Conservation (phyloP, 2,113 vertebrate genomes). For the Poicephalus meyeri region DNA sequence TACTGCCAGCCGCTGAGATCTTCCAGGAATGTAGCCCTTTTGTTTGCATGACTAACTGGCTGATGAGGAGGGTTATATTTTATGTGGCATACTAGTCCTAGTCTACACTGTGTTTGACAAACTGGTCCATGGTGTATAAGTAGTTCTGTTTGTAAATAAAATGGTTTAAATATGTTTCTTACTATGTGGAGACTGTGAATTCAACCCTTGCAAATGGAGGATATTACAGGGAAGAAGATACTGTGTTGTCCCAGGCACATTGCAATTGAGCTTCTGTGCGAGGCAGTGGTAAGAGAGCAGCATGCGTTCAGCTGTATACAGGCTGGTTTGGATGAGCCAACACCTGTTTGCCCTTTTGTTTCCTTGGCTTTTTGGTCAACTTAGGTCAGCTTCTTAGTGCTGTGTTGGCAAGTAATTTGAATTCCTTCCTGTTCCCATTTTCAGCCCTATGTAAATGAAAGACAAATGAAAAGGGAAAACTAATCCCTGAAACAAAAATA, state of each 20-base stretch:
- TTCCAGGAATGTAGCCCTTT: not conserved
- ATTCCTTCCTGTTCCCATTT: not conserved
- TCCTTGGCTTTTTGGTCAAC: not conserved
- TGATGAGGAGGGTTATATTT: not conserved
- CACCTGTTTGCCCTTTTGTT: not conserved
- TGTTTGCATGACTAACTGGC: not conserved
- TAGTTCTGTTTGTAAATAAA: conserved; percentile 67
- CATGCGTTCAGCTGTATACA: not conserved
- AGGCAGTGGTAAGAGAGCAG: not conserved
- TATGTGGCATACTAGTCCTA: conserved; percentile 35
- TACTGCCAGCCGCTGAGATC: not conserved
- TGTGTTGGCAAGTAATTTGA: not conserved
- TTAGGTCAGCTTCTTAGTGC: not conserved
- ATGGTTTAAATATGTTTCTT: conserved; percentile 49
- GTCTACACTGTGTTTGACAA: conserved; percentile 41
- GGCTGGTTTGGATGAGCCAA: not conserved
- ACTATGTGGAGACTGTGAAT: conserved; percentile 21
- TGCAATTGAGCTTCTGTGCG: not conserved
- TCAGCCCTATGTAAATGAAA: not conserved
- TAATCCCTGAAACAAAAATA: not conserved
- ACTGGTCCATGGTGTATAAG: conserved; percentile 35
- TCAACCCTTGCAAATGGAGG: not conserved
- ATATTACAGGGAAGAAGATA: not conserved
- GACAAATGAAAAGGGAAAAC: not conserved
- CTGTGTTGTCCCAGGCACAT: not conserved